These are phyloP conservation scores for Acromyrmex heyeri DNA, from an alignment of 1,140 invertebrate genomes.

Conservation along the genomic window DNA sequence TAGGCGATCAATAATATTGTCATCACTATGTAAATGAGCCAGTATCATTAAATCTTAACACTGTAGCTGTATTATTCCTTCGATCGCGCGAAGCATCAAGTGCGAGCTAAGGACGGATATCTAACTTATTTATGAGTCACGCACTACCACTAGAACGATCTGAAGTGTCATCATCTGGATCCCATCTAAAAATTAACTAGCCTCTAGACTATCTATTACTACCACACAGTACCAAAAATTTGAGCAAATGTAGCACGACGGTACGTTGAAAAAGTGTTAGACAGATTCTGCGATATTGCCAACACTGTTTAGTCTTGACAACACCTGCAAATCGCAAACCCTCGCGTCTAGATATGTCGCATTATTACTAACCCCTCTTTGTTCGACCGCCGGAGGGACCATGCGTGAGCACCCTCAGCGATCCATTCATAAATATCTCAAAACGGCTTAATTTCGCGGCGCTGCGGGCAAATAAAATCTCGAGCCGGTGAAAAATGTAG, in stretches of 20 bases:
- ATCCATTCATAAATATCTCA: conserved; percentile 87
- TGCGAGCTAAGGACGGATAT: background rate
- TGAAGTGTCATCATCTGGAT: background rate
- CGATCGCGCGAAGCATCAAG: background rate
- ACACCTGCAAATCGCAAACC: conserved; percentile 65
- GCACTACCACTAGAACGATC: background rate
- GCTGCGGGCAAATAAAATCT: conserved; percentile 85
- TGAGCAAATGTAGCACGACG: background rate
- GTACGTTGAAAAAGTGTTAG: background rate
- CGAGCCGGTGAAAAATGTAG: conserved; percentile 85
- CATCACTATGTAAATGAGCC: conserved; percentile 3
- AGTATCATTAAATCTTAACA: background rate
- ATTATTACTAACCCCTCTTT: conserved; percentile 78
- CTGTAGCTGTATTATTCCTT: background rate
- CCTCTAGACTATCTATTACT: background rate
- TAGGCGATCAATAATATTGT: background rate
- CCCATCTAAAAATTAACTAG: background rate
- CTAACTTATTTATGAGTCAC: conserved; percentile 3
- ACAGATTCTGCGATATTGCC: conserved; percentile 23
- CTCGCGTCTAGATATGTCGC: conserved; percentile 63
- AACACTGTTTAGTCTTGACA: conserved; percentile 10
- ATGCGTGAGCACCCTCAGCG: conserved; percentile 61
- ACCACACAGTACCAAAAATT: background rate
- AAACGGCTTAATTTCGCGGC: conserved; percentile 87
- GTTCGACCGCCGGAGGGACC: conserved; percentile 79